Evolutionary conservation across 2,888 invertebrate genomes (phyloP).

Genomic region (Baccha elongata): DNA sequence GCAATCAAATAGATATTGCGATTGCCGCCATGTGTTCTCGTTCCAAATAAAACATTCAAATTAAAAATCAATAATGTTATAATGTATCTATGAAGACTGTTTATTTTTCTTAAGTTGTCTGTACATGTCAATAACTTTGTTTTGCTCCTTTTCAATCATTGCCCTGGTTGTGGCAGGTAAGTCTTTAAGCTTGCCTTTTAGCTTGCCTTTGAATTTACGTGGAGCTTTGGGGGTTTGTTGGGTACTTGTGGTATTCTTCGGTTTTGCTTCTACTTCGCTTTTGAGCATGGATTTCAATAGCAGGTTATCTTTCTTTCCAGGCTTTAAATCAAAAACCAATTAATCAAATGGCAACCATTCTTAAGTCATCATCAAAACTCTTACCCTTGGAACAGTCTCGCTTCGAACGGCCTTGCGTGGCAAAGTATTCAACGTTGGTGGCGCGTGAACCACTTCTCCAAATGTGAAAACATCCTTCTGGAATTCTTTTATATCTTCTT

Average conservation of each 20-base stretch:
- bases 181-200: conserved; percentile 85
- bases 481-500: conserved; percentile 81
- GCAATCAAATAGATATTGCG: background rate
- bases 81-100: conserved; percentile 22
- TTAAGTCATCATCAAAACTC: conserved; percentile 17
- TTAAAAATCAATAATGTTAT: background rate
- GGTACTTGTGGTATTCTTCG: background rate
- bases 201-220: conserved; percentile 78
- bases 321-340: no score
- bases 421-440: conserved; percentile 85
- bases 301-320: conserved; percentile 85
- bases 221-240: conserved; percentile 24
- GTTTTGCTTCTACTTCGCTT: conserved; percentile 57
- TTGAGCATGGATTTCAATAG: conserved; percentile 84
- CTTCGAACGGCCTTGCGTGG: conserved; percentile 83
- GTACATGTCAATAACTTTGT: conserved; percentile 85
- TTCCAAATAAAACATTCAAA: conserved; percentile 30
- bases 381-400: conserved; percentile 82
- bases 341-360: conserved; percentile 64
- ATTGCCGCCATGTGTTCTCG: conserved; percentile 37
- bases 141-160: conserved; percentile 85
- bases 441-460: conserved; percentile 89
- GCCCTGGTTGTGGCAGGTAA: conserved; percentile 84
- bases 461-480: conserved; percentile 87
- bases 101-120: conserved; percentile 83